Evolutionary conservation across 2,113 vertebrate species (phyloP).

Genomic region (Xiphias gladius): DNA sequence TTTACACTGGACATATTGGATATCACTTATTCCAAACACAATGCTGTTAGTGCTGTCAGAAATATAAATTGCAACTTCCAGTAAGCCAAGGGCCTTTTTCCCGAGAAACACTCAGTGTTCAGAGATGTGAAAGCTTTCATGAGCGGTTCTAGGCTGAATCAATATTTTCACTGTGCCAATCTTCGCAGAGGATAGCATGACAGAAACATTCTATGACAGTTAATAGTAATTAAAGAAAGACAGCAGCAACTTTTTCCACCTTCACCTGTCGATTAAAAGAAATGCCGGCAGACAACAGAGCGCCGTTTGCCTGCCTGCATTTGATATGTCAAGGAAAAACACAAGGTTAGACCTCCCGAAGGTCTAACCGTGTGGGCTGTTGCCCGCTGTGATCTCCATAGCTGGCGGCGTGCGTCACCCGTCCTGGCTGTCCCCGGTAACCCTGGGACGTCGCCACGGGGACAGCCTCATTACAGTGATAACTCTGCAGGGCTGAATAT

Average conservation of each 20-base stretch:
- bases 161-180: not conserved
- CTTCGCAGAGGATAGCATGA: not conserved
- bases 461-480: constrained; percentile 76
- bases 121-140: not conserved
- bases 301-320: constrained; percentile 15
- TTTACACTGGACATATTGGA: constrained; percentile 34
- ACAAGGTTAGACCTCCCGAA: constrained; percentile 55
- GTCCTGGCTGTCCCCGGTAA: constrained; percentile 68
- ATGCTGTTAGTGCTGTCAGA: constrained; percentile 13
- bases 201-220: not conserved
- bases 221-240: not conserved
- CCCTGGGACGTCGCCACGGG: constrained; percentile 62
- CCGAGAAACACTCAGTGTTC: not conserved
- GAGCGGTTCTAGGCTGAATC: fast-evolving
- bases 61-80: not conserved
- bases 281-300: constrained; percentile 33
- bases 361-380: constrained; percentile 57
- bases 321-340: constrained; percentile 35
- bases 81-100: not conserved
- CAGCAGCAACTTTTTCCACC: not conserved
- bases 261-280: constrained; percentile 20
- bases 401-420: constrained; percentile 64
- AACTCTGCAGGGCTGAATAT: constrained; percentile 58
- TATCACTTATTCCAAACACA: constrained; percentile 21
- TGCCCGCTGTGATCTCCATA: constrained; percentile 60